phyloP scores from a whole-genome alignment of 2,113 vertebrate genomes.

The Calyptommatus sinebrachiatus region DNA sequence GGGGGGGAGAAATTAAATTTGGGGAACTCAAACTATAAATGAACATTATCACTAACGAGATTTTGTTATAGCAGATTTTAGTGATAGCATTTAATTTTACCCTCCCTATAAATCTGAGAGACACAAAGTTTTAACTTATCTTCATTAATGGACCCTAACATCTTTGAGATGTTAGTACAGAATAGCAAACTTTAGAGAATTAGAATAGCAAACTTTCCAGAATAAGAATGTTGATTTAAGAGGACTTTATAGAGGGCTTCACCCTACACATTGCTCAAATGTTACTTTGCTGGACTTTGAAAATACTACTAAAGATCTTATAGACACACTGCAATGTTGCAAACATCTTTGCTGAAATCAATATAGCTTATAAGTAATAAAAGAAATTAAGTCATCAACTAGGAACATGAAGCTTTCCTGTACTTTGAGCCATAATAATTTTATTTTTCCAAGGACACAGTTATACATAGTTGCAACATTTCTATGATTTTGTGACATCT shows the following conservation, averaged over 20 bases:
- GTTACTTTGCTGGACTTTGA: not conserved
- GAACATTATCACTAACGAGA: constrained; percentile 78
- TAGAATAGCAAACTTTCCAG: not conserved
- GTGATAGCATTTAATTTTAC: constrained; percentile 72
- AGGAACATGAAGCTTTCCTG: too few species aligned
- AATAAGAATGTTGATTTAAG: not conserved
- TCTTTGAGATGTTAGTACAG: constrained; percentile 44
- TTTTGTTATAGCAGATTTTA: constrained; percentile 74
- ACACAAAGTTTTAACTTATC: constrained; percentile 57
- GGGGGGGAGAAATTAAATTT: constrained; percentile 66
- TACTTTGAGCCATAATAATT: not conserved
- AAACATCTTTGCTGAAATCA: not conserved
- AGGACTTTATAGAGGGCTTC: not conserved
- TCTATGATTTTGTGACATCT: not conserved
- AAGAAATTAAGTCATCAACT: too few species aligned
- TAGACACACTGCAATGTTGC: not conserved
- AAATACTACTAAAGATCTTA: not conserved
- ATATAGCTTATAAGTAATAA: too few species aligned
- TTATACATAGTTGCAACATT: not conserved
- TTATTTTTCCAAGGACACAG: not conserved
- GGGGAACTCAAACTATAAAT: constrained; percentile 77
- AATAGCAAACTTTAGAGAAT: not conserved
- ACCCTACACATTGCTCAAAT: not conserved
- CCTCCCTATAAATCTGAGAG: constrained; percentile 72
- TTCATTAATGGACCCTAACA: constrained; percentile 57